These are phyloP conservation scores for Ciconia stormi DNA, from an alignment of 2,113 vertebrate species.

Conservation along the genomic window DNA sequence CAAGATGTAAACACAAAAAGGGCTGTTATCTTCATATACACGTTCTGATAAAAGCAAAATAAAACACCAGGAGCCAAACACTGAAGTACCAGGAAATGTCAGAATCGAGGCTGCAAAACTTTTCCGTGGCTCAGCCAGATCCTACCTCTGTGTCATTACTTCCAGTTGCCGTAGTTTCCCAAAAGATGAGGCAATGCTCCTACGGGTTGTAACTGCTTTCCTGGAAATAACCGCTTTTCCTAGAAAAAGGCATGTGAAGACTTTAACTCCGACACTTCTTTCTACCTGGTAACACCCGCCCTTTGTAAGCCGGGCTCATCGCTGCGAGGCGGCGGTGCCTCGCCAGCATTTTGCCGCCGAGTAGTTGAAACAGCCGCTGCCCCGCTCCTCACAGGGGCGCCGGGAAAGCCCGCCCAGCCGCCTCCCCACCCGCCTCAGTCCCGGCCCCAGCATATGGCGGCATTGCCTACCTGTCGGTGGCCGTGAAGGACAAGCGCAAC, in stretches of 20 bases:
- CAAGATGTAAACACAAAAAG: background rate
- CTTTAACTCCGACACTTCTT: fast-evolving
- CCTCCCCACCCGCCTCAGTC: background rate
- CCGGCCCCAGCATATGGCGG: background rate
- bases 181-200: background rate
- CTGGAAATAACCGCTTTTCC: background rate
- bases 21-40: background rate
- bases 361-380: background rate
- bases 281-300: background rate
- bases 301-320: fast-evolving
- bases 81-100: background rate
- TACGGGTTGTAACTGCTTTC: background rate
- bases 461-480: background rate
- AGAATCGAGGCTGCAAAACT: background rate
- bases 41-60: background rate
- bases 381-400: background rate
- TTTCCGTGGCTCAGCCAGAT: fast-evolving
- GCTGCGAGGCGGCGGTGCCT: background rate
- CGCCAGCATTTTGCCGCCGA: background rate
- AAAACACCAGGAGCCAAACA: background rate
- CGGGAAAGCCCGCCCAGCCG: background rate
- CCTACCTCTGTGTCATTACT: fast-evolving
- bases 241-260: background rate
- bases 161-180: too few relatives aligned
- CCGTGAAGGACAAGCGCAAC: fast-evolving